Evolutionary conservation across 2,113 vertebrate genomes (phyloP).

Genomic region (Gasterosteus nipponicus): DNA sequence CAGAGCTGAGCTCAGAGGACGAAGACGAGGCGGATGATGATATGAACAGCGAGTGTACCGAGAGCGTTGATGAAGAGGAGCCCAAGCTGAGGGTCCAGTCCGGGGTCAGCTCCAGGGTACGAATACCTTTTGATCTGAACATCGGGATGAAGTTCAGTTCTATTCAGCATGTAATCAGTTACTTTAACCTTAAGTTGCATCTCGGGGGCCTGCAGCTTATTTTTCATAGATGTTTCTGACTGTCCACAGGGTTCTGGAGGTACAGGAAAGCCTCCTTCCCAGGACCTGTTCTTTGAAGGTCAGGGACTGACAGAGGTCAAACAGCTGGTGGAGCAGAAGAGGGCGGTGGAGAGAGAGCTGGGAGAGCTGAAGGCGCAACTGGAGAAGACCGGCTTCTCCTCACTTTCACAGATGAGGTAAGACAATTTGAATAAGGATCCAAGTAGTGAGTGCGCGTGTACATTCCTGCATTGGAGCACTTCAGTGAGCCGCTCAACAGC

Average conservation of each 20-base stretch:
- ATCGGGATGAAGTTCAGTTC: neutral
- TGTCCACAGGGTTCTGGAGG: slow-evolving; percentile 34
- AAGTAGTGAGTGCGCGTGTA: neutral
- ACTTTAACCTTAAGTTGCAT: neutral
- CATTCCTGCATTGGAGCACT: neutral
- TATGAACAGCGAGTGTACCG: slow-evolving; percentile 73
- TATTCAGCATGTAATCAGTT: too few species aligned
- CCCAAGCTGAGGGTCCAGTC: slow-evolving; percentile 54
- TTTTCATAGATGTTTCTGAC: neutral
- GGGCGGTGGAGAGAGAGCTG: slow-evolving; percentile 85
- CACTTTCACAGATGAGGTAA: slow-evolving; percentile 90
- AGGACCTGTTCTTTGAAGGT: slow-evolving; percentile 32
- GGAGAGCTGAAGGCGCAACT: slow-evolving; percentile 88
- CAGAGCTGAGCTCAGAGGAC: slow-evolving; percentile 78
- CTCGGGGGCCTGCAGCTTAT: neutral
- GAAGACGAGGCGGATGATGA: slow-evolving; percentile 71
- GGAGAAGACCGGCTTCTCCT: slow-evolving; percentile 89
- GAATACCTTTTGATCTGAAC: neutral
- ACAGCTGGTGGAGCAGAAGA: slow-evolving; percentile 83
- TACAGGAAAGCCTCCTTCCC: neutral
- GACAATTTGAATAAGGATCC: neutral
- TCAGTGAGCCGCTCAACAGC: neutral
- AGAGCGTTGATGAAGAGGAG: slow-evolving; percentile 82
- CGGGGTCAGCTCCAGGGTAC: slow-evolving; percentile 71
- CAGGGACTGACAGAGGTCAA: slow-evolving; percentile 79